These are phyloP conservation scores for Theristicus caerulescens DNA, from an alignment of 2,113 vertebrate genomes.

Conservation along the genomic window DNA sequence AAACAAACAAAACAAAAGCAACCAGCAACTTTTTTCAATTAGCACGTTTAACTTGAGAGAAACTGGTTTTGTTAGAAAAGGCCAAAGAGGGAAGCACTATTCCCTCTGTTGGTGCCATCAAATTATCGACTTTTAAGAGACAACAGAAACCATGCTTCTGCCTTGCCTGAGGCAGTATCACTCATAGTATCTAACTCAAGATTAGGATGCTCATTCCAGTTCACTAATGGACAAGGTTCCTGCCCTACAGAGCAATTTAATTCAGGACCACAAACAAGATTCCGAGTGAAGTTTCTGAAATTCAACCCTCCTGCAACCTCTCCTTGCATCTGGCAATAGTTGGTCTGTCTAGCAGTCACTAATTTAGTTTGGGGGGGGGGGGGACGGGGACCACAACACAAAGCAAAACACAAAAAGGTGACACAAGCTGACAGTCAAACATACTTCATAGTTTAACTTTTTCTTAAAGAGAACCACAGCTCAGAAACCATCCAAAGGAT, in stretches of 20 bases:
- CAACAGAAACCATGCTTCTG: not conserved
- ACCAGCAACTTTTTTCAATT: not conserved
- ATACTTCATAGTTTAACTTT: not conserved
- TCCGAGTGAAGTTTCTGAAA: not conserved
- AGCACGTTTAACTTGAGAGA: not conserved
- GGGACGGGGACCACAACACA: not conserved
- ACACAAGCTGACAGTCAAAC: not conserved
- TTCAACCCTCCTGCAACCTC: not conserved
- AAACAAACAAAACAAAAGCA: not conserved
- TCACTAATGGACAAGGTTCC: not conserved
- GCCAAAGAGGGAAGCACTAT: not conserved
- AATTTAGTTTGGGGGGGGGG: not conserved
- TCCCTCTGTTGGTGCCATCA: not conserved
- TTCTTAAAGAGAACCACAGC: not conserved
- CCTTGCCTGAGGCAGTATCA: not conserved
- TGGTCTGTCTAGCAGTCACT: not conserved
- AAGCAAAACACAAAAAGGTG: not conserved
- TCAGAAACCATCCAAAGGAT: not conserved
- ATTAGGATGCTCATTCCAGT: not conserved
- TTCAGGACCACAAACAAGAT: not conserved
- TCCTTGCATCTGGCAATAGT: not conserved
- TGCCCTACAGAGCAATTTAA: not conserved
- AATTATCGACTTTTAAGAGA: not conserved
- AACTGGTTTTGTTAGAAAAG: not conserved
- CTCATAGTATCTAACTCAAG: not conserved